phyloP scores from a whole-genome alignment of 2,113 vertebrate genomes.

The Caretta caretta region DNA sequence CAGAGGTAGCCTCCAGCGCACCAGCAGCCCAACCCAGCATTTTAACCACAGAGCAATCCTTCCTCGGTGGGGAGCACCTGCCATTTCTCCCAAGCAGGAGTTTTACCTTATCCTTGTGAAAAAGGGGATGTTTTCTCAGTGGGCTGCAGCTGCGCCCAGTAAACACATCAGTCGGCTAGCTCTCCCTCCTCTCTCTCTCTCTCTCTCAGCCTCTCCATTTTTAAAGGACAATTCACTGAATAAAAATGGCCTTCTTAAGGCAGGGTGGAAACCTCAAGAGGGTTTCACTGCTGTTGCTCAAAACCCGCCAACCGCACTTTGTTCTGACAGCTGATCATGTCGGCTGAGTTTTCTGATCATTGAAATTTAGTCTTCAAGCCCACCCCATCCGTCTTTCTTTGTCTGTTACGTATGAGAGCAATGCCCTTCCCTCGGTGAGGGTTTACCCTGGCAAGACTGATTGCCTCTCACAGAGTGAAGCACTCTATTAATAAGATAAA shows the following conservation, averaged over 20 bases:
- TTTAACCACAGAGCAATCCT: background rate
- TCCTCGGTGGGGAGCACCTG: background rate
- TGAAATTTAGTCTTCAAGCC: background rate
- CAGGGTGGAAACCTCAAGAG: background rate
- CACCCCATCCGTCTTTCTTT: background rate
- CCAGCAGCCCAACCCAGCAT: background rate
- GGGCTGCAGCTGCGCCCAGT: background rate
- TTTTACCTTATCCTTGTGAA: background rate
- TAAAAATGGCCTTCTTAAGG: background rate
- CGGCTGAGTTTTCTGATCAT: background rate
- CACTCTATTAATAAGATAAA: background rate
- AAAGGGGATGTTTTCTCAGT: background rate
- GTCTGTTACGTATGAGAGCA: background rate
- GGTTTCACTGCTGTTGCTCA: background rate
- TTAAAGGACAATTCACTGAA: background rate
- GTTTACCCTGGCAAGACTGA: background rate
- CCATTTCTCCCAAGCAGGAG: background rate
- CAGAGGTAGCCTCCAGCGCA: background rate
- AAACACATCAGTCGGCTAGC: accelerated
- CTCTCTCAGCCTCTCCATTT: background rate
- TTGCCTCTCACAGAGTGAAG: background rate
- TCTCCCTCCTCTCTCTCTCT: background rate
- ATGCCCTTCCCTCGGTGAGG: background rate
- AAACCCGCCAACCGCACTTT: background rate
- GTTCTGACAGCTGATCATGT: background rate